Evolutionary conservation across 2,113 vertebrate genomes (phyloP), one percentile per base, ranked within the genome.

Genomic region (Paralichthys olivaceus): DNA sequence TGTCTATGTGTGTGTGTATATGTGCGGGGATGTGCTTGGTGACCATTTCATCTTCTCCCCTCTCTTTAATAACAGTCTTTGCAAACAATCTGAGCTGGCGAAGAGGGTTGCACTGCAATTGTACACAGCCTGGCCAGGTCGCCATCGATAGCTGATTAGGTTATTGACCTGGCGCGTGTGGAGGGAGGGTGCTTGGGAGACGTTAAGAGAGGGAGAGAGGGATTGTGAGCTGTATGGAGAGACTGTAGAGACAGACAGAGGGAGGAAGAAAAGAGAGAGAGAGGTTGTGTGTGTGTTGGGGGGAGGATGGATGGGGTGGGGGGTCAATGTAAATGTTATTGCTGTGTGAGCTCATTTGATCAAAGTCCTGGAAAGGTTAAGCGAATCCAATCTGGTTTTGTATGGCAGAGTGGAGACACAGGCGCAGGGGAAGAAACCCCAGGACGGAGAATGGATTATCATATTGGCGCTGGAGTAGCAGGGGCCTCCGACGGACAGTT

Each of bases 321-420:
- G 86, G 93, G 93, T 93, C 94, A 95, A 94, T 95, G 93, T 95
- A 95, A 95, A 95, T 95, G 94, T 95, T 95, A 94, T 95, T 95
- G 94, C 93, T 91, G 88, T 93, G 94, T 93, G 93, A 94, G 94
- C 94, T 93, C 92, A 94, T 95, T 94, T 95, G 94, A 95, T 95
- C 94, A 94, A 95, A 94, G 91, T 93, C 90, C 91, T 93, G 91
- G 93, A 95, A 95, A 95, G 94, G 94, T 95, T 95, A 95, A 95
- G 94, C 92, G 94, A 95, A 95, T 94, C 94, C 94, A 95, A 95
- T 95, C 94, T 95, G 94, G 93, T 95, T 95, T 94, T 94, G 93
- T 95, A 93, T 94, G 92, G 94, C 93, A 94, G 94, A 94, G 93
- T 93, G 90, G 92, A 95, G 94, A 93, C 90, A 93, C 89, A 89